Evolutionary conservation across 2,888 invertebrate species (phyloP).

Genomic region (Ectemnius cavifrons): DNA sequence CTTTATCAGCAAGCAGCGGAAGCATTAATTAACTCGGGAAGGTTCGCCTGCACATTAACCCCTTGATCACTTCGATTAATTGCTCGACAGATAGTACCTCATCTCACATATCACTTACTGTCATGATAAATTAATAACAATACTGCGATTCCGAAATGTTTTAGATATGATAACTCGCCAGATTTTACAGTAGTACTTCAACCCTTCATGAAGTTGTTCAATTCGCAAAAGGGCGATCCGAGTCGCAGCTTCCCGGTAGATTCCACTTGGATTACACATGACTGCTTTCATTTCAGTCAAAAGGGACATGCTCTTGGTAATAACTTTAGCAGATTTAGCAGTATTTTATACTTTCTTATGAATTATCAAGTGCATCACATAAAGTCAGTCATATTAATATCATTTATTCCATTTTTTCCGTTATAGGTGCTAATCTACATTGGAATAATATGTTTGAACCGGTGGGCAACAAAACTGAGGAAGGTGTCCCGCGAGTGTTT

Average conservation of each 20-base stretch:
- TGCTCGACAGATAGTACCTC: too few species aligned
- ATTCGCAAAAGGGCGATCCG: constrained; percentile 80
- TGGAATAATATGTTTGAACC: constrained; percentile 88
- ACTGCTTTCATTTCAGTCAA: constrained; percentile 90
- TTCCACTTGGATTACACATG: constrained; percentile 85
- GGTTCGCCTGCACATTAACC: constrained; percentile 66
- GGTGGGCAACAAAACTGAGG: constrained; percentile 82
- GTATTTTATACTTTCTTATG: not conserved
- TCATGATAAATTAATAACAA: not conserved
- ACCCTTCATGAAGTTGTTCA: constrained; percentile 86
- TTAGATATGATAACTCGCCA: constrained; percentile 82
- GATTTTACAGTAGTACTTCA: constrained; percentile 87
- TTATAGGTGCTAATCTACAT: constrained; percentile 84
- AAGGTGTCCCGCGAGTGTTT: constrained; percentile 80
- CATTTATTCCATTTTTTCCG: too few species aligned
- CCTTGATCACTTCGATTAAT: not conserved
- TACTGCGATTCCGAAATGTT: not conserved
- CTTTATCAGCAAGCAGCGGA: constrained; percentile 85
- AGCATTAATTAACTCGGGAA: constrained; percentile 79
- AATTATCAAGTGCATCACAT: not conserved
- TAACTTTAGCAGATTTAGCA: constrained; percentile 28
- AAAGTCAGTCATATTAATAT: not conserved
- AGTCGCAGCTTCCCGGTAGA: constrained; percentile 80
- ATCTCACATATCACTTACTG: too few species aligned
- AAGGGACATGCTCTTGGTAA: constrained; percentile 88